A percentile compares a stretch with the other conserved stretches of the same genome.
phyloP scores from a whole-genome alignment of 2,797 vertebrate species.

The Sylvilagus floridanus region DNA sequence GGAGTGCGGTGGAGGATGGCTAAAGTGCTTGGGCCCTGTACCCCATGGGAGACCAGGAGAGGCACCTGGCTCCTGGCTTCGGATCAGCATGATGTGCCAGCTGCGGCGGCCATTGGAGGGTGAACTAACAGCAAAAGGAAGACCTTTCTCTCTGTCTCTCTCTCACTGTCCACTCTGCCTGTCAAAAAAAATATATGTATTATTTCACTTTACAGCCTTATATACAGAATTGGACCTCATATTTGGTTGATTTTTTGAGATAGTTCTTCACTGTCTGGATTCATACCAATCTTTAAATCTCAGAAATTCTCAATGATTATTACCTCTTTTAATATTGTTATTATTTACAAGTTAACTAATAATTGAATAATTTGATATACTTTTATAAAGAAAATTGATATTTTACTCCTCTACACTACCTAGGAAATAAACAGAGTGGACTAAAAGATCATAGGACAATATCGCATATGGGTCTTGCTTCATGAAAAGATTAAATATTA shows the following conservation, averaged over 20 bases:
- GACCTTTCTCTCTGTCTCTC: no score
- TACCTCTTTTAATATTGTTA: background rate
- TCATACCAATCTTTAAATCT: background rate
- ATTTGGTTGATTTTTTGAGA: background rate
- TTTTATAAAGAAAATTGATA: background rate
- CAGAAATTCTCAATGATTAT: background rate
- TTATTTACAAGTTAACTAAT: background rate
- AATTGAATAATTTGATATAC: background rate
- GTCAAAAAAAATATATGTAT: background rate
- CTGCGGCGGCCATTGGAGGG: no score
- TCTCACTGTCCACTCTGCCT: no score
- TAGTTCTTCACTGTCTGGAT: background rate
- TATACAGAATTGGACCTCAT: background rate
- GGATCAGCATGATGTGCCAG: no score
- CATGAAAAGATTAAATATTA: background rate
- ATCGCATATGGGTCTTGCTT: background rate
- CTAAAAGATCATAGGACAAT: background rate
- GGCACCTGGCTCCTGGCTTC: no score
- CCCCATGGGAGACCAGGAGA: no score
- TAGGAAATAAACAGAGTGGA: background rate
- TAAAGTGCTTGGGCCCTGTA: no score
- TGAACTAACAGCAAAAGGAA: no score
- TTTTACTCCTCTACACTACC: background rate
- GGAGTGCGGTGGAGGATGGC: no score
- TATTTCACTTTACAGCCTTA: background rate